These are phyloP conservation scores for Notolabrus celidotus DNA, from an alignment of 2,797 vertebrate species.

Conservation along the genomic window DNA sequence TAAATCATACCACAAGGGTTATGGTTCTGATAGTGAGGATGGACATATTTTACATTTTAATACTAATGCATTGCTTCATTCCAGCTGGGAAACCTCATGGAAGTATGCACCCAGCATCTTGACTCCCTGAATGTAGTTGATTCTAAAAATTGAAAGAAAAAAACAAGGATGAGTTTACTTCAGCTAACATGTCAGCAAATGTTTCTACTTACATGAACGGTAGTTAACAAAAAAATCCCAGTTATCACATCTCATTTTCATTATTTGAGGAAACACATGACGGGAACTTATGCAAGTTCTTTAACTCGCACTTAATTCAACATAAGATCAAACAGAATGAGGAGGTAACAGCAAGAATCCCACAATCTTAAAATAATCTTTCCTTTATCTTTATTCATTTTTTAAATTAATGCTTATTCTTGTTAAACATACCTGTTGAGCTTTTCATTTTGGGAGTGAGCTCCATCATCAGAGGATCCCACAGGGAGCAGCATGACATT, in stretches of 20 bases:
- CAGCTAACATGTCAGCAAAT: too few species aligned
- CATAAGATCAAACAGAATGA: too few species aligned
- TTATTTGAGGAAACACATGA: too few species aligned
- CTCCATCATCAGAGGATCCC: slow-evolving; percentile 95
- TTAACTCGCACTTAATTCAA: too few species aligned
- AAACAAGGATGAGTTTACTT: slow-evolving; percentile 1
- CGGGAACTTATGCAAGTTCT: too few species aligned
- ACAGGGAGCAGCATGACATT: slow-evolving; percentile 97
- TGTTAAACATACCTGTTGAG: slow-evolving; percentile 89
- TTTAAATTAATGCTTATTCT: background rate
- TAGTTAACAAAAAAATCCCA: too few species aligned
- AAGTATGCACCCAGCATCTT: slow-evolving; percentile 96
- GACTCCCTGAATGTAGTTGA: slow-evolving; percentile 94
- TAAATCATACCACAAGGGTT: slow-evolving; percentile 10
- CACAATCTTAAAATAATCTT: too few species aligned
- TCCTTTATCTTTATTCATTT: too few species aligned
- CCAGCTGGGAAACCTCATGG: slow-evolving; percentile 92
- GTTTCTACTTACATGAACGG: background rate
- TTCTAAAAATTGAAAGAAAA: slow-evolving; percentile 76
- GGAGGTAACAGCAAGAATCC: too few species aligned
- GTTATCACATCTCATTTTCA: too few species aligned
- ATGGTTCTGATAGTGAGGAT: slow-evolving; percentile 10
- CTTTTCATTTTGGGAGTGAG: slow-evolving; percentile 99
- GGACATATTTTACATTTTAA: slow-evolving; percentile 11
- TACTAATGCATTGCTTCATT: slow-evolving; percentile 67